Base-by-base conservation (phyloP, 1,140 invertebrate genomes). In the Venturia canescens region DNA sequence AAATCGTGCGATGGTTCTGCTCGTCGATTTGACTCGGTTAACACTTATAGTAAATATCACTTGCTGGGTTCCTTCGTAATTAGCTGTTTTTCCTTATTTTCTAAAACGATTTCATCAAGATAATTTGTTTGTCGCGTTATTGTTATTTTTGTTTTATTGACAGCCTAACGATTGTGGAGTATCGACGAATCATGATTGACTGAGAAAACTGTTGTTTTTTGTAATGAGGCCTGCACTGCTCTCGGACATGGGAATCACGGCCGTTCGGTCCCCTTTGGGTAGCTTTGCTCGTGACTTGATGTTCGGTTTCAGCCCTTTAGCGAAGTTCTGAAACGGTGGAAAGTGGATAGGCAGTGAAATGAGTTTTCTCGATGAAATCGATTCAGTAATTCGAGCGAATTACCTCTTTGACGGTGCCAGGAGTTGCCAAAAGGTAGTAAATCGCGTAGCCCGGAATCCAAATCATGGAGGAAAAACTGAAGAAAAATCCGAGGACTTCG, bases 381-480 rank as follows among this genome's bases (percentile, higher is more conserved):
- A 44, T 44, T 44, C 13, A 11, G 11, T 44, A 44, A 5, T 44
- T 11, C 38, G 13, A 44, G 1, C 13, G 7, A 44, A 5, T 44
- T 69, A 94, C 94, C 91, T 94, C 89, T 80, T 90, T 89, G 4
- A 94, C 83, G 21, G 92, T 91, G 83, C 93, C 93, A 66, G 92
- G 89, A 78, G 89, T 87, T 1, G 87, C 86, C 5, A 91, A 80
- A 5, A 94, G 71, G 79, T 94, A 94, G 83, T 94, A 95, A 34
- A 95, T 86, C 15, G 93, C 94, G 83, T 95, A 96, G 2, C 89
- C 88, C 6, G 96, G 96, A 84, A 97, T 95, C 90, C 94, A 94
- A 5, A 95, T 89, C 93, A 97, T 96, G 0, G 96, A 97, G 0
- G 95, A 94, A n/a, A 96, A 88, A 67, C 95, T 95, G 83, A 97